phyloP scores from a whole-genome alignment of 2,888 invertebrate species.

The Furcula furcula region DNA sequence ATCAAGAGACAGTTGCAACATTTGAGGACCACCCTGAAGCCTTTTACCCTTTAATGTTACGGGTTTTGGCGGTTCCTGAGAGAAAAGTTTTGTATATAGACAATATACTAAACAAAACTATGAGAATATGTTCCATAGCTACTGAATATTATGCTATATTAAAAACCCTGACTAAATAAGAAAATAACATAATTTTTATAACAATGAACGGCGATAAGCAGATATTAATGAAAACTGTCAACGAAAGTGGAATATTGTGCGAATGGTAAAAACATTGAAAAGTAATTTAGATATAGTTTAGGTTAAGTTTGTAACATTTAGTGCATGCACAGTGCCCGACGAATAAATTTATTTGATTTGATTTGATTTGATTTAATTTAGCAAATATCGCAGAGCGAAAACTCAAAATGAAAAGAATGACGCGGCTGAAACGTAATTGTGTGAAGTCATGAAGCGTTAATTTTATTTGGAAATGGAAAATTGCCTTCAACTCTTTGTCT shows the following conservation, averaged over 20 bases:
- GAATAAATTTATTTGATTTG: too few relatives aligned
- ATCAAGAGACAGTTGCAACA: slow-evolving; percentile 97
- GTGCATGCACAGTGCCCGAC: too few relatives aligned
- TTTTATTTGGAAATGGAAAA: slow-evolving; percentile 39
- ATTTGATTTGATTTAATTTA: too few relatives aligned
- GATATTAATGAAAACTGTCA: slow-evolving; percentile 9
- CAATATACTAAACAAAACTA: too few relatives aligned
- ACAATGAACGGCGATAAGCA: slow-evolving; percentile 7
- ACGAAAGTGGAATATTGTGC: slow-evolving; percentile 26
- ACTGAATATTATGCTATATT: too few relatives aligned
- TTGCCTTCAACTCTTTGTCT: slow-evolving; percentile 87
- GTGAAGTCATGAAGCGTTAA: slow-evolving; percentile 61
- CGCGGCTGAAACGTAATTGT: slow-evolving; percentile 51
- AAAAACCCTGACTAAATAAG: neutral
- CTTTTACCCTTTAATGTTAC: slow-evolving; percentile 88
- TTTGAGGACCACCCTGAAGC: slow-evolving; percentile 94
- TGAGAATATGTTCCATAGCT: too few relatives aligned
- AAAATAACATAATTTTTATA: slow-evolving; percentile 3
- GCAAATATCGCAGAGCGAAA: slow-evolving; percentile 46
- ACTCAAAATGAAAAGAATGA: slow-evolving; percentile 64
- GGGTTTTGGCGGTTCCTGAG: slow-evolving; percentile 83
- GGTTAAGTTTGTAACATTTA: too few relatives aligned
- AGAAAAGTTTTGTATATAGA: too few relatives aligned
- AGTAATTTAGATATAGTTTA: too few relatives aligned
- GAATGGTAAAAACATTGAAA: slow-evolving; percentile 44